Evolutionary conservation across 2,888 invertebrate species (phyloP), one percentile per base, ranked within the genome.

Genomic region (Ichneumoninae sp.): DNA sequence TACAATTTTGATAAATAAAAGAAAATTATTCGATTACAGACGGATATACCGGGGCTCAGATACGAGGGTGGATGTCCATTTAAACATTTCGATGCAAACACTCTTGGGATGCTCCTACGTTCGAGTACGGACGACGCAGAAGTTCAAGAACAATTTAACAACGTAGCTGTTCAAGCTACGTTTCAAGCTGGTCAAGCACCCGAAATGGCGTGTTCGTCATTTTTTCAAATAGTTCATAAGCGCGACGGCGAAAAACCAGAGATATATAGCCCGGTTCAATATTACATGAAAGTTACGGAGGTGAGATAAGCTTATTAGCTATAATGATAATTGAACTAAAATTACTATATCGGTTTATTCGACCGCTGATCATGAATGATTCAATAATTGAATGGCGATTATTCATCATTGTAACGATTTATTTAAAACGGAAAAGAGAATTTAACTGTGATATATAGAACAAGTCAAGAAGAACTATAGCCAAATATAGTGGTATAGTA

Each of bases 1-100:
- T 16, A 95, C 95, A 81, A 93, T 89, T 87, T 22, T 57, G 22
- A 22, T 10, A 57, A 57, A 6, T 57, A 26, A 57, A 26, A 22
- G 26, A 57, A 57, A 66, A 50, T 70, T 16, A 70, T 74, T 80
- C 33, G 74, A 72, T 90, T 88, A n/a, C 82, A 94, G 93, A 87
- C 84, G 52, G 88, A 89, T 76, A 80, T 89, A 26, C 92, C 94
- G 16, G 94, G 94, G 77, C 92, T 95, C 5, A 91, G 87, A 68
- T 94, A 93, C 82, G 95, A 95, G 92, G 96, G 96, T 71, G 96
- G 96, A 16, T 96, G 96, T 86, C 96, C 96, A 1, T 96, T 96
- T 86, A 94, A 95, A 88, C 94, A 95, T 86, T 96, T 95, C 93
- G 95, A 95, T 87, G 87, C 88, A 10, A 87, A 89, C 54, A 93